Evolutionary conservation across 2,888 invertebrate species (phyloP).

Genomic region (Heliconius ethilla): DNA sequence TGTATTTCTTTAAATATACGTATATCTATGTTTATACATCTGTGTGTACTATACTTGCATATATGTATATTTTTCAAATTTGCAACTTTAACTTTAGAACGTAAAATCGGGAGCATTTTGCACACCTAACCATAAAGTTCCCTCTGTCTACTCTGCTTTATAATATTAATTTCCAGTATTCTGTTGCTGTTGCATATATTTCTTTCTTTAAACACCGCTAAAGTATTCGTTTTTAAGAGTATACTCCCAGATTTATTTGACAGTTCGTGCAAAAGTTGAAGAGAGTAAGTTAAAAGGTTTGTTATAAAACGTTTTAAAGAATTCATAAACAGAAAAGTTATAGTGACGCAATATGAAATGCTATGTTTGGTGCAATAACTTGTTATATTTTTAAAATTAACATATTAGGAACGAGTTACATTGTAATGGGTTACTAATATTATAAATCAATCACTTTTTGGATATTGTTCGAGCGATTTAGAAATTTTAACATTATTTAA

Average conservation of each 20-base stretch:
- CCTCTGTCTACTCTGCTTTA: too few relatives aligned
- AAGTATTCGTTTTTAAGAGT: not conserved
- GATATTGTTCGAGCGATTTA: too few relatives aligned
- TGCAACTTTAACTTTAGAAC: too few relatives aligned
- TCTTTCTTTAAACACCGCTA: not conserved
- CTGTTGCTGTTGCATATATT: too few relatives aligned
- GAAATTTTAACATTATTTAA: too few relatives aligned
- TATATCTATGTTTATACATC: not conserved
- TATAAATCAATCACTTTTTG: too few relatives aligned
- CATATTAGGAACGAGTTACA: not conserved
- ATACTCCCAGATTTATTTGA: not conserved
- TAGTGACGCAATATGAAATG: not conserved
- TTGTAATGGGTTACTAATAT: too few relatives aligned
- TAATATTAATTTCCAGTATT: too few relatives aligned
- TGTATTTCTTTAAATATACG: not conserved
- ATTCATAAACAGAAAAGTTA: not conserved
- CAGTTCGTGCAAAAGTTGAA: not conserved
- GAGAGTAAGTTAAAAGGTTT: not conserved
- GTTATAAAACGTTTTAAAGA: conserved; percentile 1
- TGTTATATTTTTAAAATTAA: not conserved
- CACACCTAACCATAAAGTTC: too few relatives aligned
- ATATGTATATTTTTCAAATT: not conserved
- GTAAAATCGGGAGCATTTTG: too few relatives aligned
- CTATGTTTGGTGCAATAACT: not conserved
- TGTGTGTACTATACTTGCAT: not conserved